Conservation (phyloP, 2,888 invertebrate species). For the Nematopogon swammerdamellus region DNA sequence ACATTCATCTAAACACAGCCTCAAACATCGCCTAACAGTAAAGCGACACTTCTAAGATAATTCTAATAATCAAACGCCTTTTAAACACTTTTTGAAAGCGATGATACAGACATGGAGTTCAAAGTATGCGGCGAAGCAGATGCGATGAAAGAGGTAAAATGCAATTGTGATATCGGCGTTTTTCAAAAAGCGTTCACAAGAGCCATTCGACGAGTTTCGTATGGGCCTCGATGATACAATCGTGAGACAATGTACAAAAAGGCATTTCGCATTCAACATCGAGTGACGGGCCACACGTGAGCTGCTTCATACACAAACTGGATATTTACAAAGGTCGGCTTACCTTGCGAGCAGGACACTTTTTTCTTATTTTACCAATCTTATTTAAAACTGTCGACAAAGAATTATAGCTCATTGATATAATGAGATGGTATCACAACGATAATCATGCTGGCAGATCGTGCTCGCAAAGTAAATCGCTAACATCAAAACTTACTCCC, state of each 20-base stretch:
- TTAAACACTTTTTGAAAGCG: constrained; percentile 3
- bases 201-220: constrained; percentile 1
- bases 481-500: constrained; percentile 55
- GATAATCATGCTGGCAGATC: too few species aligned
- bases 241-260: not conserved
- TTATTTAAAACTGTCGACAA: too few species aligned
- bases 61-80: not conserved
- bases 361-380: too few species aligned
- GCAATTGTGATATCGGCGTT: not conserved
- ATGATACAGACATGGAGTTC: not conserved
- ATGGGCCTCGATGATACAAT: not conserved
- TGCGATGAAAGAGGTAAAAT: not conserved
- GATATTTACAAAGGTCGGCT: constrained; percentile 5
- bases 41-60: not conserved
- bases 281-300: constrained; percentile 14
- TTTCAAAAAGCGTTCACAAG: constrained; percentile 5
- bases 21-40: not conserved
- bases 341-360: too few species aligned
- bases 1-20: constrained; percentile 51
- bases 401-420: too few species aligned
- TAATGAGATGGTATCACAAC: too few species aligned
- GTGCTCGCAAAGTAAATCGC: not conserved
- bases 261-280: constrained; percentile 36
- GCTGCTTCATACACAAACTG: constrained; percentile 8
- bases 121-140: not conserved